Evolutionary conservation across 2,113 vertebrate genomes (phyloP), one percentile per base, ranked within the genome.

Genomic region (Syngnathus floridae): DNA sequence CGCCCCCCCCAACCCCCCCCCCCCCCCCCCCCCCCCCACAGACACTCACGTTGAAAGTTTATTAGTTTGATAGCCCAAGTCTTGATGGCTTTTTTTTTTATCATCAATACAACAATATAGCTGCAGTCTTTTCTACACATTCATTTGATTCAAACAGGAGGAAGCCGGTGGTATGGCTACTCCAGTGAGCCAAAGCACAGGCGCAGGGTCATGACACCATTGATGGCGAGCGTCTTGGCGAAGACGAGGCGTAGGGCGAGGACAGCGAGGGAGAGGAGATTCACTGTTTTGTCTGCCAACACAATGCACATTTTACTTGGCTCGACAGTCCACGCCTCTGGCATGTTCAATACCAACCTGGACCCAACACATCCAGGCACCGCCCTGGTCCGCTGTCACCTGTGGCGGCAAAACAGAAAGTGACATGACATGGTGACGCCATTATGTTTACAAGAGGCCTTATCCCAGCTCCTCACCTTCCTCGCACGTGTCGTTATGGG

Each of bases 191-290:
- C 38, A 5, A 41, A 38, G 19, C 37, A 21, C 58, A 60, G 58
- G 11, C 37, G 5, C 36, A 60, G 58, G 1, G 37, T 60, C 37
- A 60, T 22, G 37, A 41, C 38, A 16, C 38, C n/a, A 9, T 60
- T 60, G 58, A 60, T 22, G 58, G 58, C 36, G 8, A 60, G 38
- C n/a, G n/a, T 60, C 37, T 60, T 60, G 17, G 38, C 16, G 38
- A 60, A 60, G 37, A 60, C n/a, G 0, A 60, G 11, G 26, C 58
- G 37, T 1, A 60, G 58, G 11, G 1, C 38, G 56, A 58, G 56
- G 35, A 58, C 37, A 1, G 38, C 41, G 38, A 60, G 4, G 36
- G 58, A 60, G n/a, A 60, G n/a, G 19, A 41, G 38, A n/a, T 60
- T 60, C 37, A 60, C 58, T 5, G 21, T 41, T n/a, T 60, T n/a